Base-by-base conservation (phyloP, 2,888 invertebrate species). In the Ormyrus labotus region DNA sequence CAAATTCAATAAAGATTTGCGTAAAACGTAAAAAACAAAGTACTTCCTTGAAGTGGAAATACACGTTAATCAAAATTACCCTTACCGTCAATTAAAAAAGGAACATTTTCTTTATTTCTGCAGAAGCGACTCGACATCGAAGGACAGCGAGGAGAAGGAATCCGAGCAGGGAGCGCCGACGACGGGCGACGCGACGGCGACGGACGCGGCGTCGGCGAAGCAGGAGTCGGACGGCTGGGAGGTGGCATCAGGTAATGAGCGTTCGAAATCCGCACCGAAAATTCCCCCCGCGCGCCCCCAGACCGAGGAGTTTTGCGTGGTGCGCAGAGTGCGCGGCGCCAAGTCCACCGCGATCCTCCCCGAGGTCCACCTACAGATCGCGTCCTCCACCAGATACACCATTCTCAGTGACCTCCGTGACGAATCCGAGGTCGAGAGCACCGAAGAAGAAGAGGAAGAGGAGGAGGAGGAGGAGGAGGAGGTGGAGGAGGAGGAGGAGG, bases 241-340 rank as follows among this genome's bases (percentile, higher is more conserved):
- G 83, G 81, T 86, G 67, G 89, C 86, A 63, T 84, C 86, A 88
- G 89, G 90, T 90, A 88, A 80, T 74, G 13, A 80, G 5, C 13
- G 11, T 55, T 69, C 70, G 60, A 70, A 70, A 81, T 61, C 69
- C 69, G 75, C 63, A 72, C 63, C 53, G 9, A 53, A n/a, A 50
- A 34, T 34, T 34, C 34, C 60, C 45, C 34, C 13, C n/a, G n/a
- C 13, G 34, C n/a, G 19, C 7, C 13, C 45, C 10, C 51, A 7
- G n/a, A 34, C 45, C 68, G 79, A 70, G 71, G 75, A 70, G 65
- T 69, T 71, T 7, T 72, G 80, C 70, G 58, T 82, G 8, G 78
- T 63, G 58, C 84, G 67, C 64, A 82, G 82, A 61, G 34, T 74
- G 45, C 75, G 64, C 34, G 34, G 34, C 34, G 34, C 34, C 34